Evolutionary conservation across 2,113 vertebrate species (phyloP).

Genomic region (Dolichotis patagonum): DNA sequence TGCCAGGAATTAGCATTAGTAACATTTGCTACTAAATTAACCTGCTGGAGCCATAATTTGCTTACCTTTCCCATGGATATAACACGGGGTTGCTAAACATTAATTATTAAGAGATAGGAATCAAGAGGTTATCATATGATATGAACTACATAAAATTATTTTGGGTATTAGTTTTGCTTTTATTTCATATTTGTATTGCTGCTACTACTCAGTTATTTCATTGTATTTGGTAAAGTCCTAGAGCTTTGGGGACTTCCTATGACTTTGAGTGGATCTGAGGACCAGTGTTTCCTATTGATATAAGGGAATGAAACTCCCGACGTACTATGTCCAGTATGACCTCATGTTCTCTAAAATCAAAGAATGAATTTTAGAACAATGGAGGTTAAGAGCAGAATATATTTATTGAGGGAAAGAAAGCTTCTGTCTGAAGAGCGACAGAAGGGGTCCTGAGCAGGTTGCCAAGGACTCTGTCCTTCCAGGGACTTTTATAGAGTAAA

Average conservation of each 20-base stretch:
- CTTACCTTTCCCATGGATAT: not conserved
- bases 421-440: too few species aligned
- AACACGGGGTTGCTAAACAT: not conserved
- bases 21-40: slow-evolving; percentile 36
- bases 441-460: too few species aligned
- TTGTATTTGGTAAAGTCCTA: not conserved
- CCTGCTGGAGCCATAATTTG: not conserved
- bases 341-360: too few species aligned
- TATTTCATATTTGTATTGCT: not conserved
- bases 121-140: not conserved
- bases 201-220: not conserved
- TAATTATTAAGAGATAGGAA: not conserved
- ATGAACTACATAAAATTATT: slow-evolving; percentile 12
- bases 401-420: too few species aligned
- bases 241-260: not conserved
- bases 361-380: too few species aligned
- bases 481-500: too few species aligned
- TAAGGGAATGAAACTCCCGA: too few species aligned
- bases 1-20: slow-evolving; percentile 52
- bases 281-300: fast-evolving
- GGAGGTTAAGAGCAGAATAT: too few species aligned
- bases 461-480: too few species aligned
- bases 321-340: too few species aligned
- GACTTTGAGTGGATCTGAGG: not conserved
- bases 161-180: not conserved